A percentile compares a stretch with the other conserved stretches of the same genome.
These are phyloP conservation scores for Phenacoccus solenopsis DNA, from an alignment of 1,140 invertebrate genomes.

Conservation along the genomic window DNA sequence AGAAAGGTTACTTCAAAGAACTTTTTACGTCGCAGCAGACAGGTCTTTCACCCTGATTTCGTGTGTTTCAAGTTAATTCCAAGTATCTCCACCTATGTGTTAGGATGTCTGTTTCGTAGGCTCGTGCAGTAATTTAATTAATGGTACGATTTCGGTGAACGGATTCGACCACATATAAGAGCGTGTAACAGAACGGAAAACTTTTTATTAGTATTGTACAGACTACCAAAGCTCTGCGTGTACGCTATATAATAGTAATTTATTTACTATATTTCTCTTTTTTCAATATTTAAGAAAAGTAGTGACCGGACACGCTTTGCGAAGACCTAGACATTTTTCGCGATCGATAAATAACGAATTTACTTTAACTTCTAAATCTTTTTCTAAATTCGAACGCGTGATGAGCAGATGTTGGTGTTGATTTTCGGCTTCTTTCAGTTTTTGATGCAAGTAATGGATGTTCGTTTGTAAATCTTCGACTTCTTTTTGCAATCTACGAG, in stretches of 20 bases:
- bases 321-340: constrained; percentile 83
- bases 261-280: not conserved
- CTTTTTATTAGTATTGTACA: too few relatives aligned
- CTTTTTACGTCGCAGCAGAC: not conserved
- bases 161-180: not conserved
- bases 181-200: not conserved
- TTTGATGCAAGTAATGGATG: constrained; percentile 63
- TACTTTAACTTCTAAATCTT: constrained; percentile 76
- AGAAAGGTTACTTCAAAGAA: not conserved
- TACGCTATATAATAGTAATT: too few relatives aligned
- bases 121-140: too few relatives aligned
- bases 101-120: too few relatives aligned
- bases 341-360: constrained; percentile 86
- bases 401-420: constrained; percentile 76
- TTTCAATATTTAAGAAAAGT: not conserved
- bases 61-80: too few relatives aligned
- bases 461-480: constrained; percentile 73
- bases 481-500: constrained; percentile 61
- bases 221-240: too few relatives aligned
- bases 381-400: constrained; percentile 67
- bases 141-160: too few relatives aligned
- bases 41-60: not conserved
- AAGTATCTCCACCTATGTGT: too few relatives aligned
- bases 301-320: constrained; percentile 75
- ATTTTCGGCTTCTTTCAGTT: constrained; percentile 66